Evolutionary conservation across 2,113 vertebrate species (phyloP), one percentile per base, ranked within the genome.

Genomic region (Gymnocephalus cernua): DNA sequence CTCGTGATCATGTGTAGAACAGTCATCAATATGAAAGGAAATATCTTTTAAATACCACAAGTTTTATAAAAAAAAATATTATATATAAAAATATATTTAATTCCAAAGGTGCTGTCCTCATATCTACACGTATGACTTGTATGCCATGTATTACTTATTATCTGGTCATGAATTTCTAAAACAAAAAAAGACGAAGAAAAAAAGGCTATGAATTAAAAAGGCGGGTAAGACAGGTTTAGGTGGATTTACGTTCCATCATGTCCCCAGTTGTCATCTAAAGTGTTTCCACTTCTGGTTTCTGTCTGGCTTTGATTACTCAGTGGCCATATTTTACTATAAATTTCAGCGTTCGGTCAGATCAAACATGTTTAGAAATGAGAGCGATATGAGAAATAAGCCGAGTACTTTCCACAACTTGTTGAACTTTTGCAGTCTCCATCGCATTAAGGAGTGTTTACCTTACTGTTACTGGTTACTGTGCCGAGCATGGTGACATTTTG

Each of bases 251-350:
- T 41, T 88, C 69, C 57, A 74, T 88, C 64, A 65, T 61, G 84
- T 91, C 71, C 64, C 66, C 51, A 77, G 81, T 53, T 90, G 85
- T 86, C 90, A 85, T 83, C 72, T 77, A 16, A 81, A 90, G 69
- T 66, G 79, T 86, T 90, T 88, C 82, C 85, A 84, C 82, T 56
- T 81, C 87, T 82, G 86, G 65, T 80, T 79, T 86, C 50, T 79
- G 62, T 88, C 80, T 79, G 63, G 50, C 51, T 91, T 65, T 82
- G 56, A 85, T 86, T 82, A 73, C 48, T 72, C 70, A 50, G 35
- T 62, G 1, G 48, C 70, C 71, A 82, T 77, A 79, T 83, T 89
- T 82, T 73, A 85, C 41, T 29, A 74, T 74, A 80, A 81, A 79
- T 85, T 80, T 88, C 63, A 74, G 16, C 23, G 4, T 69, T 41